Base-by-base conservation (phyloP, 1,140 invertebrate genomes). In the Danaus melanippus region DNA sequence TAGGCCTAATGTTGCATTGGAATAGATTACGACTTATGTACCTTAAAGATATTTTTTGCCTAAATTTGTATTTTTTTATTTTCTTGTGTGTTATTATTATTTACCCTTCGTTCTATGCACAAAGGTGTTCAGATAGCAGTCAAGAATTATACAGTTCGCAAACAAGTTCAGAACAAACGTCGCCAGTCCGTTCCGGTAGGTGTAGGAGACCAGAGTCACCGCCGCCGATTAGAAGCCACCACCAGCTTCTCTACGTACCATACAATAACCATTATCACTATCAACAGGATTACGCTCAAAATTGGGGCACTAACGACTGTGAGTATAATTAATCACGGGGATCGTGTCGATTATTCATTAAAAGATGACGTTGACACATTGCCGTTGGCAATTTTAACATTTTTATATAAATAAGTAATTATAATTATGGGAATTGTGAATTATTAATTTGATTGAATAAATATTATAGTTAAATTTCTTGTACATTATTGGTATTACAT, bases 201-300 rank as follows among this genome's bases (percentile, higher is more conserved):
- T 87, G 87, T 39, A 68, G 90, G 10, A 72, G 91, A 12, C 90
- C 91, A 0, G 90, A 91, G 76, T 92, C 91, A 0, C 91, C 91
- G 8, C 91, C 91, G 0, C 91, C 91, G 6, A 87, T 91, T 10
- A 84, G 90, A 21, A 90, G 86, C 58, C 90, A 91, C 66, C 91
- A 92, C 56, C 90, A 92, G 61, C 92, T 92, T 0, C 92, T 94
- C 88, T 90, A 93, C 49, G 92, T 94, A 39, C 93, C 93, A 1
- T 94, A 93, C 71, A 92, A 90, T 62, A 89, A 68, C 0, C 79
- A 84, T 44, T 82, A 86, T 11, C 81, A 87, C 46, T 86, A 87
- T 51, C 79, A 83, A 32, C 75, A 78, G 42, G 73, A 80, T 9
- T 84, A 83, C 50, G 56, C 59, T 0, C 50, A 71, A n/a, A 71